phyloP scores from a whole-genome alignment of 2,888 invertebrate genomes.

The Andrena camellia region DNA sequence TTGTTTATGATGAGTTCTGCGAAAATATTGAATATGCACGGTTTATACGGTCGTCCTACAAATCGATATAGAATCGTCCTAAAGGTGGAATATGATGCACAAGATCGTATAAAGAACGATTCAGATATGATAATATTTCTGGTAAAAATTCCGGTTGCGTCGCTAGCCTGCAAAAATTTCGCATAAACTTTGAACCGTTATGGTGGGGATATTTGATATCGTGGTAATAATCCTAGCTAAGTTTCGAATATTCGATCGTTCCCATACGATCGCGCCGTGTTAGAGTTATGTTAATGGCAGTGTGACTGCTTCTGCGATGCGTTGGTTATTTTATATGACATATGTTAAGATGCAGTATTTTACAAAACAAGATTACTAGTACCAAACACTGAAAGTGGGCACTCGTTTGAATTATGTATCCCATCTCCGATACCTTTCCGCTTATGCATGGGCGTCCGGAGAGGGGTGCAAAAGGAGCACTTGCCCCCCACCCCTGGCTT shows the following conservation, averaged over 20 bases:
- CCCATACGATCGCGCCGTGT: not conserved
- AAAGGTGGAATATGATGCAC: slow-evolving; percentile 17
- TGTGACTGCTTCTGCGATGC: not conserved
- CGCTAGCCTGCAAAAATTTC: slow-evolving; percentile 20
- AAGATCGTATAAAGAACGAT: slow-evolving; percentile 22
- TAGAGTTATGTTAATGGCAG: slow-evolving; percentile 14
- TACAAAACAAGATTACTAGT: not conserved
- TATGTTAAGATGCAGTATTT: not conserved
- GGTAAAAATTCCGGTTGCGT: slow-evolving; percentile 53
- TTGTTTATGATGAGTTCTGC: slow-evolving; percentile 4
- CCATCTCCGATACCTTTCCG: not conserved
- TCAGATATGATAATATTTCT: slow-evolving; percentile 42
- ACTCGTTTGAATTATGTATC: not conserved
- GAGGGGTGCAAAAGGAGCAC: too few relatives aligned
- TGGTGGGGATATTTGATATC: slow-evolving; percentile 24
- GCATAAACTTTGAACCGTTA: slow-evolving; percentile 41
- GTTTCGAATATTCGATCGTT: slow-evolving; percentile 36
- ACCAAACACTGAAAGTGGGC: not conserved
- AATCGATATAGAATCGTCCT: slow-evolving; percentile 14
- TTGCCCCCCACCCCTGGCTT: too few relatives aligned
- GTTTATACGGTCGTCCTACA: slow-evolving; percentile 34
- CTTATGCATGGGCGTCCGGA: too few relatives aligned
- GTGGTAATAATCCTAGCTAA: slow-evolving; percentile 34
- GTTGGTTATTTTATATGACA: not conserved
- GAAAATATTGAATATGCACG: not conserved